Base-by-base conservation (phyloP, 2,888 invertebrate species). In the Drymonia ruficornis region DNA sequence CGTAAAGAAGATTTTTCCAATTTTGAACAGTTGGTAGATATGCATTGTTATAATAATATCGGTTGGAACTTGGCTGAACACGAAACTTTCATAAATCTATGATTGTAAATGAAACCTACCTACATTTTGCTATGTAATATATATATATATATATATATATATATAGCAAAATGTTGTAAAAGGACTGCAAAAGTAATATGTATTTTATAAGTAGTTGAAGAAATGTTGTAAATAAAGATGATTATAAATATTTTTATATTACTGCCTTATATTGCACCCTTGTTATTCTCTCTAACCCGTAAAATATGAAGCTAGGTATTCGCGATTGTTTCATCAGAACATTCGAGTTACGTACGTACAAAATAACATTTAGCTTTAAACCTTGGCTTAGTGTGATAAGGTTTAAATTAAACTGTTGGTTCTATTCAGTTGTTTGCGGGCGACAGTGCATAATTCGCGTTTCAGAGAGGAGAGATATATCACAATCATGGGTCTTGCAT, bases 181-280 rank as follows among this genome's bases (percentile, higher is more conserved):
- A 4, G 36, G n/a, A n/a, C n/a, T 36, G 36, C 7, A 36, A n/a
- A n/a, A n/a, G 36, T 36, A 36, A 36, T 36, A 4, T 36, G 36
- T 13, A 13, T 11, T 36, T 9, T 36, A n/a, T 36, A n/a, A 36
- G 36, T 36, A 36, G 4, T 36, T 18, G 28, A 49, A 38, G 38
- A 16, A 40, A 60, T 59, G 47, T 57, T 74, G 67, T 72, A 63
- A 67, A 69, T 72, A 70, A 76, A 68, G 52, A 65, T 65, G 55
- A 61, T 57, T 50, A 52, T 50, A 53, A 62, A 65, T 70, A 70
- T 76, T 76, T 72, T 69, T 48, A 50, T 60, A 50, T 52, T 50
- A 60, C 28, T 55, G 45, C 49, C 48, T 64, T 56, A 34, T 56
- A 19, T 63, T 67, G n/a, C 34, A 50, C 50, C 51, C 54, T 43